Base-by-base conservation (phyloP, 2,888 invertebrate species). In the Hirtodrosophila cameraria region DNA sequence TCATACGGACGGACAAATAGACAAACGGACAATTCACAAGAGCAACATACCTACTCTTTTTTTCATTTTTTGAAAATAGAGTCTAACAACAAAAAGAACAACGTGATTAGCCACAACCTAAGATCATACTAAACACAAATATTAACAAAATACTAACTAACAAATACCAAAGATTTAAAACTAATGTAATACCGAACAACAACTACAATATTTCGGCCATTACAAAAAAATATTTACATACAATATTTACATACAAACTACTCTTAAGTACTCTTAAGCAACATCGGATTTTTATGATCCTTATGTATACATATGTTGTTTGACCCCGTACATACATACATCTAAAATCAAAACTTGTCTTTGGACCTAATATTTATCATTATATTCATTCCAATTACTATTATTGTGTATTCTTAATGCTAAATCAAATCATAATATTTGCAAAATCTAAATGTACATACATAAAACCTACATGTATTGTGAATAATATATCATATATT, bases 361-460 rank as follows among this genome's bases (percentile, higher is more conserved):
- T 45, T 57, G 20, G 9, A 25, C 25, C 33, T 65, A 15, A 25
- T 27, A 46, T 16, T 9, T 38, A 41, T 58, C 27, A 33, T 36
- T 45, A 23, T 27, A 15, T 50, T 61, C n/a, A 48, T 59, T 39
- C 31, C 52, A 38, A 23, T 28, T 13, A 31, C 39, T 45, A 35
- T 46, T 28, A 35, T 45, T 46, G 11, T 59, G 61, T 48, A 61
- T 48, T 59, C 23, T 16, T 7, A 59, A 28, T 46, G 23, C 36
- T 59, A 38, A 59, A 38, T 16, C 33, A 12, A 57, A 33, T 42
- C 13, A 27, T 25, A n/a, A 16, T 35, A 58, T 20, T 25, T 57
- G n/a, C 20, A 39, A 57, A 23, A 45, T 58, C 49, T 66, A 30
- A 49, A 50, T 64, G 67, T 64, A 66, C 18, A 64, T 66, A 41